phyloP scores from a whole-genome alignment of 2,888 invertebrate species.

The Trichogramma evanescens region DNA sequence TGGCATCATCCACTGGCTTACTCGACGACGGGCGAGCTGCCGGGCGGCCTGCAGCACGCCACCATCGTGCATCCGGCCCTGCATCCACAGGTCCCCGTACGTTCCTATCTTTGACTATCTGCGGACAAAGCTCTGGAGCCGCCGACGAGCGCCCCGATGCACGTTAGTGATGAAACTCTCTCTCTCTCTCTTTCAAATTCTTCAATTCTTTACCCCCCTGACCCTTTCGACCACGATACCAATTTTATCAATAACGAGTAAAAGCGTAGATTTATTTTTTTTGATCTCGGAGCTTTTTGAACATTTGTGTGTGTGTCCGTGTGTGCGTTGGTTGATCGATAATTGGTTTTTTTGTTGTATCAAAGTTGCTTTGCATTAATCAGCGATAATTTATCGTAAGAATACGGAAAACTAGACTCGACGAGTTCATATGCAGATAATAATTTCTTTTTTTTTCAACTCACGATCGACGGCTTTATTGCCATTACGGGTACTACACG shows the following conservation, averaged over 20 bases:
- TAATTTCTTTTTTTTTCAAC: no score
- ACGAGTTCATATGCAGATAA: no score
- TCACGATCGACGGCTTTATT: no score
- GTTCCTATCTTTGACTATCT: slow-evolving; percentile 97
- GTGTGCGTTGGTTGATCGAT: background rate
- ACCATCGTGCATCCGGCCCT: slow-evolving; percentile 94
- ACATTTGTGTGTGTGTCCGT: background rate
- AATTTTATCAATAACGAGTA: no score
- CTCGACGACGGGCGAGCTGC: slow-evolving; percentile 74
- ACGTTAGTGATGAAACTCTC: slow-evolving; percentile 46
- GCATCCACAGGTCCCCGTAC: slow-evolving; percentile 95
- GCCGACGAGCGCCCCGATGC: slow-evolving; percentile 55
- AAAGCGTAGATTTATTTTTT: background rate
- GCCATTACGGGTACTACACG: no score
- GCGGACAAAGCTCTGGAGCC: slow-evolving; percentile 67
- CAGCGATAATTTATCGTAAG: no score
- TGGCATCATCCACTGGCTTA: slow-evolving; percentile 89
- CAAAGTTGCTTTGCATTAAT: background rate
- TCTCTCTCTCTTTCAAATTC: background rate
- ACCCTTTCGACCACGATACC: slow-evolving; percentile 3
- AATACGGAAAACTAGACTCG: no score
- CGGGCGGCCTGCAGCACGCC: slow-evolving; percentile 75
- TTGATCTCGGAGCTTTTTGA: background rate
- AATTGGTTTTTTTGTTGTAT: background rate
- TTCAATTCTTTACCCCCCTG: background rate